Percentiles rank a stretch among this genome's conserved stretches.
These are phyloP conservation scores for Opisthograptis luteolata DNA, from an alignment of 2,888 invertebrate species.

Conservation along the genomic window DNA sequence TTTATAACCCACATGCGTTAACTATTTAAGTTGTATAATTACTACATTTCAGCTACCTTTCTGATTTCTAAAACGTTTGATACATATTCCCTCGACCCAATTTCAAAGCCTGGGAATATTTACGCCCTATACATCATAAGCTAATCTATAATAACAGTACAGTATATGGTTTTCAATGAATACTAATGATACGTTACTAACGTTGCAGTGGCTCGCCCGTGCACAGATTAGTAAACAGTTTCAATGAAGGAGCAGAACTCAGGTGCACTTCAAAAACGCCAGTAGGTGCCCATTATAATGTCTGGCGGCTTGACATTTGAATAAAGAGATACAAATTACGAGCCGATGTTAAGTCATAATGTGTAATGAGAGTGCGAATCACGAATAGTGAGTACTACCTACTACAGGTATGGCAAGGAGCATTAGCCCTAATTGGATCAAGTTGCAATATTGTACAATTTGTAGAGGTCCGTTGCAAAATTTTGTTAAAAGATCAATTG, in stretches of 20 bases:
- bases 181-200: constrained; percentile 38
- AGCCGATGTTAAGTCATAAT: constrained; percentile 32
- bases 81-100: not conserved
- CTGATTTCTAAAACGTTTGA: not conserved
- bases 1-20: not conserved
- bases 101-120: constrained; percentile 28
- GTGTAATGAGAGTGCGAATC: constrained; percentile 32
- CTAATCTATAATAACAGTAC: constrained; percentile 26
- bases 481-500: too few relatives aligned
- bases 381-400: constrained; percentile 13
- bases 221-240: not conserved
- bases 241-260: constrained; percentile 5
- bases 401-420: too few relatives aligned
- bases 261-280: constrained; percentile 35
- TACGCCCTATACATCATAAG: constrained; percentile 27
- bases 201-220: constrained; percentile 11
- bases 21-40: not conserved
- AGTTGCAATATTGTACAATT: too few relatives aligned
- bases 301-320: constrained; percentile 52
- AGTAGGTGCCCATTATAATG: constrained; percentile 46
- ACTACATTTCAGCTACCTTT: not conserved
- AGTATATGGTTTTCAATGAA: constrained; percentile 32
- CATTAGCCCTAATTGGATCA: too few relatives aligned
- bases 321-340: constrained; percentile 56
- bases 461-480: too few relatives aligned